A percentile compares a stretch with the other conserved stretches of the same genome.
Conservation (phyloP, 53 echinoderm and acorn worm genomes). For the Actinopyga echinites region DNA sequence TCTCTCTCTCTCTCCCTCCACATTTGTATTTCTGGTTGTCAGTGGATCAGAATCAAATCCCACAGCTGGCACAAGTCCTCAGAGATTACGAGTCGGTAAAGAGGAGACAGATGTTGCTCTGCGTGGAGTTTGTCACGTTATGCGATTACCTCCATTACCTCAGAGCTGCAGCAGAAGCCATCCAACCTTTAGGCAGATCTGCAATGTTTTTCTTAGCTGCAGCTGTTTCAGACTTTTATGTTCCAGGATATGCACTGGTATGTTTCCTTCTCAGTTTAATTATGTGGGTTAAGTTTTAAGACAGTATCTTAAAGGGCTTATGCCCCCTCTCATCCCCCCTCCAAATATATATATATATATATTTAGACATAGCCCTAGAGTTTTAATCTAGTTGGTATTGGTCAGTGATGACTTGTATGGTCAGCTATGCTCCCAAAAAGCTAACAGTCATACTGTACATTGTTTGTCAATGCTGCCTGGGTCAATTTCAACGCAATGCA, state of each 20-base stretch:
- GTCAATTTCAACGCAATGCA: too few relatives aligned
- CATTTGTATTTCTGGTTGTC: background rate
- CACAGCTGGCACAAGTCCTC: constrained; percentile 61
- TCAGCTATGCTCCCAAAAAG: too few relatives aligned
- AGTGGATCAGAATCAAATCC: constrained; percentile 70
- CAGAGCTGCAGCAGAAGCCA: constrained; percentile 59
- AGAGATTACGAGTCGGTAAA: constrained; percentile 65
- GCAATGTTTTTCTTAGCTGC: constrained; percentile 91
- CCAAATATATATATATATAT: too few relatives aligned
- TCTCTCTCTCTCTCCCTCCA: too few relatives aligned
- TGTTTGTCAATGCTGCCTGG: too few relatives aligned
- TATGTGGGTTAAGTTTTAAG: too few relatives aligned
- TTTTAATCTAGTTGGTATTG: too few relatives aligned
- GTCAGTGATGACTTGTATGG: too few relatives aligned
- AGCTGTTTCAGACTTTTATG: constrained; percentile 95
- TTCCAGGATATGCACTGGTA: constrained; percentile 81
- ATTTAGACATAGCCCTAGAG: too few relatives aligned
- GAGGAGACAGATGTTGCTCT: constrained; percentile 56
- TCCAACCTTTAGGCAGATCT: constrained; percentile 55
- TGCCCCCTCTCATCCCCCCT: too few relatives aligned
- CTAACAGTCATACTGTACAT: too few relatives aligned
- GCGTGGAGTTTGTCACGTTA: constrained; percentile 63
- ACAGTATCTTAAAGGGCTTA: too few relatives aligned
- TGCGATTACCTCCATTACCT: constrained; percentile 85
- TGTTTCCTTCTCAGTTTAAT: background rate